These are phyloP conservation scores for Grus americana DNA, from an alignment of 2,113 vertebrate genomes.

Conservation along the genomic window DNA sequence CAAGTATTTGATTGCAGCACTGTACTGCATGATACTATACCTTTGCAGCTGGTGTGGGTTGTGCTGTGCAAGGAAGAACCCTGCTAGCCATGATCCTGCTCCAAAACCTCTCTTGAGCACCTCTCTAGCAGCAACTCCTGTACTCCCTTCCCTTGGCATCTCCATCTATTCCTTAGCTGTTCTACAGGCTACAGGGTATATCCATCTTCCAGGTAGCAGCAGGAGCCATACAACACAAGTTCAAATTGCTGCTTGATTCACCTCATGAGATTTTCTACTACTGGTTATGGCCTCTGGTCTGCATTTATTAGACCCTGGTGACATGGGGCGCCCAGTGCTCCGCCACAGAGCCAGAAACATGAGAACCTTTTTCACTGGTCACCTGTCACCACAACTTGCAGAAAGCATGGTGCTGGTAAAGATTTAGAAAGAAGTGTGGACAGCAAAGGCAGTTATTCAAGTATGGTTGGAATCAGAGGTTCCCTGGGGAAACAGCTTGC, in stretches of 20 bases:
- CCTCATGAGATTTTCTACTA: background rate
- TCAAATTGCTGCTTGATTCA: background rate
- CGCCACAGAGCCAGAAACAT: background rate
- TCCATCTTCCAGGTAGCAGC: background rate
- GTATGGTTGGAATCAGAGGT: background rate
- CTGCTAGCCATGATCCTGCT: background rate
- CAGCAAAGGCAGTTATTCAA: background rate
- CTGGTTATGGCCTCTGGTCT: background rate
- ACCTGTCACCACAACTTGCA: background rate
- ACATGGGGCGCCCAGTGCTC: rapidly evolving
- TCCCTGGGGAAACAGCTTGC: background rate
- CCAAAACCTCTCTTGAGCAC: background rate
- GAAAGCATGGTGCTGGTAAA: background rate
- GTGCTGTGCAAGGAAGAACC: background rate
- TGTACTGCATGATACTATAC: background rate
- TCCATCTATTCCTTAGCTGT: background rate
- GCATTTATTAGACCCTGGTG: background rate
- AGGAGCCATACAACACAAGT: background rate
- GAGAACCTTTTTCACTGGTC: background rate
- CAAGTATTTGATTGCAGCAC: background rate
- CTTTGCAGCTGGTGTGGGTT: background rate
- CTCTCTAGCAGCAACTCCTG: background rate
- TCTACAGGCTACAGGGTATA: background rate
- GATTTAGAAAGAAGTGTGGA: background rate
- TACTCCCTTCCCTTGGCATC: background rate